Conservation (phyloP, 2,797 vertebrate genomes). For the Characodon lateralis region DNA sequence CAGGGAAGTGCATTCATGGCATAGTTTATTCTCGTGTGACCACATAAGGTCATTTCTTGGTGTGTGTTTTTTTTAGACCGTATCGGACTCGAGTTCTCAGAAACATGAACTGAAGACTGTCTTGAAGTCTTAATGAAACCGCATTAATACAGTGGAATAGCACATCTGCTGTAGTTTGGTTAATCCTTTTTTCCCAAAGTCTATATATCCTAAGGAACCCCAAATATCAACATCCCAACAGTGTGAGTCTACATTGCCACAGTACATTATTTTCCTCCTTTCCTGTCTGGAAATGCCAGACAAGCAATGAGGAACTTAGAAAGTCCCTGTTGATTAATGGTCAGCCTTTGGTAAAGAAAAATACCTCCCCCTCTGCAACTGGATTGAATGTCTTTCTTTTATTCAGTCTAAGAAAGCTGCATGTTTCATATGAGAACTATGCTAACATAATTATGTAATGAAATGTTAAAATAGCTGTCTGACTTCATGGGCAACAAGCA, state of each 20-base stretch:
- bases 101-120: conserved; percentile 23
- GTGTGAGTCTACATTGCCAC: conserved; percentile 19
- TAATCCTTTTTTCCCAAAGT: neutral
- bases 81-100: conserved; percentile 12
- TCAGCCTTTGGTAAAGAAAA: conserved; percentile 17
- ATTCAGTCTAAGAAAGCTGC: conserved; percentile 3
- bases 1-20: conserved; percentile 25
- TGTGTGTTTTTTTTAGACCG: conserved; percentile 4
- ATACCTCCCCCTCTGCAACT: conserved; percentile 21
- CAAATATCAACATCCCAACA: conserved; percentile 3
- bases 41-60: conserved; percentile 22
- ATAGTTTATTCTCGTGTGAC: conserved; percentile 28
- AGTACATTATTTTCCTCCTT: conserved; percentile 19
- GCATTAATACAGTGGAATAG: neutral
- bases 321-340: conserved; percentile 49
- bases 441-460: conserved; percentile 32
- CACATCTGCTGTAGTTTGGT: neutral
- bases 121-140: conserved; percentile 34
- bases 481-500: conserved; percentile 35
- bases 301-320: conserved; percentile 44
- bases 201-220: neutral
- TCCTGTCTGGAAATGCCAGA: conserved; percentile 33
- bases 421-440: conserved; percentile 35
- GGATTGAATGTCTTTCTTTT: conserved; percentile 10
- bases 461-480: conserved; percentile 45